phyloP scores from a whole-genome alignment of 2,888 invertebrate genomes.

The Cephus nigrinus region DNA sequence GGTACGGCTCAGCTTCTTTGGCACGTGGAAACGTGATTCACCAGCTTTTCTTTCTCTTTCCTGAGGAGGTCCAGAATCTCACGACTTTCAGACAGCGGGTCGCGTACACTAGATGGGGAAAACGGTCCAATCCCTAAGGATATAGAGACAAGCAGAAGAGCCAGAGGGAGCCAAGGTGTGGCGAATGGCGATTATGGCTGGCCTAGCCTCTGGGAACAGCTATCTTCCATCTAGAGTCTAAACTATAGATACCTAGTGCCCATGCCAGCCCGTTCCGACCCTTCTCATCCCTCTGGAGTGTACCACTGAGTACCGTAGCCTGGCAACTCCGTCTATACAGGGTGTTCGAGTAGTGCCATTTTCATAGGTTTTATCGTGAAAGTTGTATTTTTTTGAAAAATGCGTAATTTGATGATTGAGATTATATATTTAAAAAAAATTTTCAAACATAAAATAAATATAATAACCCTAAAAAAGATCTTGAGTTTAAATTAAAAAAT shows the following conservation, averaged over 20 bases:
- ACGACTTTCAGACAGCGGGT: background rate
- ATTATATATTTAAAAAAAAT: too few species aligned
- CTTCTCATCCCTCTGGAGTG: constrained; percentile 16
- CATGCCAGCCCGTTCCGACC: constrained; percentile 17
- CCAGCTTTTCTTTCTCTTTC: background rate
- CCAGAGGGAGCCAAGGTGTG: constrained; percentile 20
- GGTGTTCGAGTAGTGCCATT: constrained; percentile 10
- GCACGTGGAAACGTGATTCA: background rate
- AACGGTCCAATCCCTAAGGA: background rate
- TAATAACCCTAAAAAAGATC: too few species aligned
- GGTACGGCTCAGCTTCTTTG: too few species aligned
- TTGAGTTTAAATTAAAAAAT: too few species aligned
- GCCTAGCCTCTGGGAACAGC: constrained; percentile 38
- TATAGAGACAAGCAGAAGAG: background rate
- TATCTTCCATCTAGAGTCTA: constrained; percentile 42
- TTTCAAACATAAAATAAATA: too few species aligned
- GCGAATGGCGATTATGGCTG: constrained; percentile 42
- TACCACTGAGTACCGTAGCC: constrained; percentile 4
- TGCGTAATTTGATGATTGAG: too few species aligned
- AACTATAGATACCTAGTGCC: constrained; percentile 25
- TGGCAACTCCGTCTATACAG: constrained; percentile 9
- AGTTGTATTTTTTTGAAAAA: too few species aligned
- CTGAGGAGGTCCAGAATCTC: background rate
- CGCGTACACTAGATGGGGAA: background rate
- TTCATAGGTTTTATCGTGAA: background rate